Conservation (phyloP, 2,797 vertebrate genomes). For the Brachyrhaphis roseni region DNA sequence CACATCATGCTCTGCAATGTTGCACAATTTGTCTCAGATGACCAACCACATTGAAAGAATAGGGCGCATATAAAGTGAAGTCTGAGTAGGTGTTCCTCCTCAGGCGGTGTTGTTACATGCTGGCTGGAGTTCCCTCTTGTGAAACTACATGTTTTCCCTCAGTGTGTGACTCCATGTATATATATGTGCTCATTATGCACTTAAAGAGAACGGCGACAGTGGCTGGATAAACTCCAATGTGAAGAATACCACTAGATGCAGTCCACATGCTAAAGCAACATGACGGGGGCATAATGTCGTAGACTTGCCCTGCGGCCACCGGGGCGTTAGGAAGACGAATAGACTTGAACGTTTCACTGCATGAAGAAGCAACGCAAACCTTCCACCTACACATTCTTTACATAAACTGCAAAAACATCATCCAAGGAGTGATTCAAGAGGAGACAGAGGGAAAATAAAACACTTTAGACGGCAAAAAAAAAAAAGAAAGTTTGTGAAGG, state of each 20-base stretch:
- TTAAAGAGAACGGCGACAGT: constrained; percentile 37
- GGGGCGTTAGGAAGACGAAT: constrained; percentile 47
- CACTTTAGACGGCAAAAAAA: constrained; percentile 1
- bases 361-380: constrained; percentile 46
- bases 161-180: constrained; percentile 31
- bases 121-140: constrained; percentile 62
- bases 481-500: constrained; percentile 16
- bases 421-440: constrained; percentile 38
- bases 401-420: constrained; percentile 61
- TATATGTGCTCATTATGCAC: constrained; percentile 35
- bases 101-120: constrained; percentile 55
- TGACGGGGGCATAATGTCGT: constrained; percentile 31
- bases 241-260: constrained; percentile 51
- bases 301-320: constrained; percentile 46
- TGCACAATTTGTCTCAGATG: constrained; percentile 66
- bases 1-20: constrained; percentile 58
- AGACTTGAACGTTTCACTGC: constrained; percentile 56
- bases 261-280: constrained; percentile 54
- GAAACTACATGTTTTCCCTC: constrained; percentile 48
- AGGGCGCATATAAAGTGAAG: constrained; percentile 55
- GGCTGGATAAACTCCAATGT: constrained; percentile 67
- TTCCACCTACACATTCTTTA: constrained; percentile 71
- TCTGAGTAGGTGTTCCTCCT: constrained; percentile 73
- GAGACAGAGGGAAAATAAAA: neutral
- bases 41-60: constrained; percentile 52